Percentiles rank a stretch among this genome's conserved stretches.
phyloP scores from a whole-genome alignment of 1,140 invertebrate genomes.

The Bombus sibiricus region DNA sequence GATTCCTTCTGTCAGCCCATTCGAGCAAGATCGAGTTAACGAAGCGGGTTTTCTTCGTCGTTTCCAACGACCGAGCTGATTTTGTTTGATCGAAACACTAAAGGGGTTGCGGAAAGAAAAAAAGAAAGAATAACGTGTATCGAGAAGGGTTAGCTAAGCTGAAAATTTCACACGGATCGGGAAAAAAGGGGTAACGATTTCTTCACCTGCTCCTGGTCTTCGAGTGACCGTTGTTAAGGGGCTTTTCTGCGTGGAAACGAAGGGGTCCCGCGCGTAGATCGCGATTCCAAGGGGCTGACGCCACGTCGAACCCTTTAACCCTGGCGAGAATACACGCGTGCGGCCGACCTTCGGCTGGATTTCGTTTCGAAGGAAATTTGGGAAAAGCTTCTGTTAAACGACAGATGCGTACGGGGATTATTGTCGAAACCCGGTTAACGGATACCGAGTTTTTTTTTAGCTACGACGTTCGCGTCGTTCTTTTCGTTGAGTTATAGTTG shows the following conservation, averaged over 20 bases:
- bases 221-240: slow-evolving; percentile 38
- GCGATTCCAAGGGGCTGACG: slow-evolving; percentile 10
- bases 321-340: slow-evolving; percentile 18
- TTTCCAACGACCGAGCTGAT: background rate
- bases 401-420: slow-evolving; percentile 17
- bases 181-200: slow-evolving; percentile 54
- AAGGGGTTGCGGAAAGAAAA: background rate
- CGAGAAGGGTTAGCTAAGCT: slow-evolving; percentile 48
- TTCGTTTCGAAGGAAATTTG: background rate
- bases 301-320: slow-evolving; percentile 49
- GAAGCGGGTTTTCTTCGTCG: background rate
- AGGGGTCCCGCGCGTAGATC: slow-evolving; percentile 6
- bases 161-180: slow-evolving; percentile 61
- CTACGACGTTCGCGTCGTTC: background rate
- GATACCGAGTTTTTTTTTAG: background rate
- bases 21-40: slow-evolving; percentile 2
- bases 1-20: background rate
- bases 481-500: background rate
- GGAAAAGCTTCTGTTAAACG: background rate
- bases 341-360: background rate
- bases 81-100: background rate
- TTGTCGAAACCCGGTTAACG: slow-evolving; percentile 10
- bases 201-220: slow-evolving; percentile 43
- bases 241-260: background rate
- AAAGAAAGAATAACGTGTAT: background rate